Evolutionary conservation across 2,113 vertebrate species (phyloP), one percentile per base, ranked within the genome.

Genomic region (Microcebus griseorufus): DNA sequence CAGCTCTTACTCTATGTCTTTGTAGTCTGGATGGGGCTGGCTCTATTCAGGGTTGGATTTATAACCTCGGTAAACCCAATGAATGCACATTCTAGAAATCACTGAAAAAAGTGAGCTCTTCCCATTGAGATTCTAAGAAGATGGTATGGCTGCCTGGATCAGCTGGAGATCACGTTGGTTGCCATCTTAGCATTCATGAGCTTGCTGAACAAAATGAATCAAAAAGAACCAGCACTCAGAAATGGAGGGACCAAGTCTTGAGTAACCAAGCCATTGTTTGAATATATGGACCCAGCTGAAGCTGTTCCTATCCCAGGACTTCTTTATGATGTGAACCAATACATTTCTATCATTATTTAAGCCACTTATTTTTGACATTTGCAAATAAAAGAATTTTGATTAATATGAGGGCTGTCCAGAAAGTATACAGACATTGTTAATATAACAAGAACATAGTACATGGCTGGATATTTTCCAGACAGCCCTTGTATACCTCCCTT

Each of bases 41-140:
- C 55, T 51, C 17, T 1, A 42, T 29, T 29, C 18, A 85, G 45
- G 6, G 1, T 39, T 69, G 64, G 27, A 9, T 29, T 84, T 37
- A 51, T 72, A 51, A 48, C 5, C 23, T 78, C 37, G 27, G 27
- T 9, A 3, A 91, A 34, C 17, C 11, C 37, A 91, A 0, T 58
- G 65, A 95, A 58, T 76, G 37, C 22, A 48, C 94, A 55, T 78
- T 90, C 85, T 81, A 93, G 60, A 97, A 34, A 86, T 48, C 13
- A 67, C 1, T 76, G 42, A 20, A 48, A 76, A 89, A 64, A 42
- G 34, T 5, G 14, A 95, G 45, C 32, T 55, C 45, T 78, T 78
- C 22, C 25, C 16, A 48, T 29, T 55, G 45, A 51, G 16, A 16
- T 25, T 88, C 37, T 78, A 51, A 86, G 64, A 72, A 93, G 42